Evolutionary conservation across 2,888 invertebrate species (phyloP), one percentile per base, ranked within the genome.

Genomic region (Drepana falcataria): DNA sequence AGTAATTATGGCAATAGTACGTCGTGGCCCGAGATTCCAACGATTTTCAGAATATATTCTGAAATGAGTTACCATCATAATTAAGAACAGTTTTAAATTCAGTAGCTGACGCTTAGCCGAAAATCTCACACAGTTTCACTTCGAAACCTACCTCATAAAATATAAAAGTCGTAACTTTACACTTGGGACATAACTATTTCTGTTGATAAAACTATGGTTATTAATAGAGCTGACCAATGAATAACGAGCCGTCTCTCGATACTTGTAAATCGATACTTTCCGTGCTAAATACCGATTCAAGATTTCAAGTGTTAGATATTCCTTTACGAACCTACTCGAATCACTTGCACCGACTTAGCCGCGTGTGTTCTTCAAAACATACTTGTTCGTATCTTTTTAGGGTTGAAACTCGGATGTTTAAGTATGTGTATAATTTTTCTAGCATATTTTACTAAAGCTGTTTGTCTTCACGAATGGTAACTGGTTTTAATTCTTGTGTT

Each of bases 361-460:
- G 84, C 81, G 84, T 82, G 85, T 83, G 86, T 84, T 86, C 83
- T 82, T 85, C 80, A 84, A 80, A 83, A 83, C 77, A 83, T 79
- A 77, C 75, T 61, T 68, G 65, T 75, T 71, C 69, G 60, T 68
- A 61, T 53, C 55, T 53, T 47, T 21, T 2, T 63, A 83, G 84
- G 84, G 84, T 59, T 83, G 83, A 58, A 21, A 21, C 21, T 21
- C 21, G 21, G 21, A 58, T 21, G 55, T 4, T 37, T n/a, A 48
- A 48, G 49, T 4, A 68, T 65, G 64, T 63, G 21, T 47, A 47
- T 47, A 47, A 52, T 52, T 52, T 35, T 35, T 52, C 2, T 35
- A 35, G 47, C 47, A 34, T 47, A 47, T 52, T 48, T 21, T 35
- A n/a, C 33, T 40, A n/a, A 34, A 5, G 4, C 37, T 4, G 0